These are phyloP conservation scores for Coccyzus lansbergi DNA, from an alignment of 2,797 vertebrate species.

Conservation along the genomic window DNA sequence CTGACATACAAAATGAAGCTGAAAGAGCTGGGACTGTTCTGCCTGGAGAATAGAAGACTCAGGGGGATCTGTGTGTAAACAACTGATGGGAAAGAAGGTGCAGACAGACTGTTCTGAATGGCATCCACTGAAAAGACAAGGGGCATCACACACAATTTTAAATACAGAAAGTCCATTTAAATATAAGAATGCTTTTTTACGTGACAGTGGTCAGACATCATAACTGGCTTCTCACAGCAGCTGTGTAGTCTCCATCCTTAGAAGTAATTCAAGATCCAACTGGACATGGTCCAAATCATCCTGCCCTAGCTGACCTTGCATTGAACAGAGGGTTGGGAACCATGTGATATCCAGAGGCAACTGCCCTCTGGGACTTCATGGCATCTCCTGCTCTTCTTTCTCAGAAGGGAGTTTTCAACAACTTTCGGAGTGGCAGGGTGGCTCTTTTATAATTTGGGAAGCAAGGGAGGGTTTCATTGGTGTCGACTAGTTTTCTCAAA, in stretches of 20 bases:
- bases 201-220: neutral
- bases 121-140: neutral
- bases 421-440: fast-evolving
- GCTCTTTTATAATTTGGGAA: neutral
- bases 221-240: neutral
- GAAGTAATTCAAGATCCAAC: neutral
- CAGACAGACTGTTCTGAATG: neutral
- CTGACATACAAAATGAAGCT: neutral
- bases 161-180: neutral
- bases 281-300: neutral
- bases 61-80: neutral
- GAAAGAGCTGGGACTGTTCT: neutral
- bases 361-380: neutral
- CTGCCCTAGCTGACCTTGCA: neutral
- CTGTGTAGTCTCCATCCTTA: neutral
- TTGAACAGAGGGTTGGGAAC: neutral
- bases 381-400: neutral
- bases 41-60: neutral
- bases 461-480: neutral
- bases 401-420: neutral
- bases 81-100: neutral
- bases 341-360: neutral
- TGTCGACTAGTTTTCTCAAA: neutral
- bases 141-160: neutral
- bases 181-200: neutral